Conservation (phyloP, 2,888 invertebrate species). For the Coelinius sp. region DNA sequence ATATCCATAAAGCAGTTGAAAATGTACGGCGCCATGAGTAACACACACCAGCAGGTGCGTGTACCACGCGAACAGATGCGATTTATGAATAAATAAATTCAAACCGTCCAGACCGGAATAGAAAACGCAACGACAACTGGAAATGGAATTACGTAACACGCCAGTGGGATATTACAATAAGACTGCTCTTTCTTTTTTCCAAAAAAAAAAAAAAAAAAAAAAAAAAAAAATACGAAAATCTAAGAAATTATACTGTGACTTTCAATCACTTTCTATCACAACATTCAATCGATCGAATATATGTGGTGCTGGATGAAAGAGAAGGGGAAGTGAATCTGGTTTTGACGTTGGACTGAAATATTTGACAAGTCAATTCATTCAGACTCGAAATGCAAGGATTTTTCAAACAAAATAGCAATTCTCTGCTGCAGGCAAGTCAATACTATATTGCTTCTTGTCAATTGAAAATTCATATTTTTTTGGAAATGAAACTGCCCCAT, state of each 20-base stretch:
- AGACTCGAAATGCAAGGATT: neutral
- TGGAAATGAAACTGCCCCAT: too few relatives aligned
- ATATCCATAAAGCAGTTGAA: slow-evolving; percentile 16
- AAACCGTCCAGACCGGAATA: slow-evolving; percentile 5
- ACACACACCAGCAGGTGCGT: slow-evolving; percentile 31
- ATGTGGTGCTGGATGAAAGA: too few relatives aligned
- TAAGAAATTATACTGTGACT: neutral
- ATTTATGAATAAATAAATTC: slow-evolving; percentile 41
- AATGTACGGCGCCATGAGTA: slow-evolving; percentile 5
- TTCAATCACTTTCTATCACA: neutral
- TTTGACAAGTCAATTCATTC: slow-evolving; percentile 38
- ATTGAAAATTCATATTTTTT: too few relatives aligned
- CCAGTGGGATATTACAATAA: neutral
- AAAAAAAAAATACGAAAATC: too few relatives aligned
- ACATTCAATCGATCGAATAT: too few relatives aligned
- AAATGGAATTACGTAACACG: slow-evolving; percentile 16
- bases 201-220: too few relatives aligned
- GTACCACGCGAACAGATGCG: slow-evolving; percentile 33
- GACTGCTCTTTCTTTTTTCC: neutral
- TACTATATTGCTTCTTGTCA: too few relatives aligned
- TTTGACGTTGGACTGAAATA: slow-evolving; percentile 3
- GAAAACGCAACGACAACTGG: slow-evolving; percentile 16
- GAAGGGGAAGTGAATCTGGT: neutral
- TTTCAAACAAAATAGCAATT: neutral
- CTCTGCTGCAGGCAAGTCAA: neutral